Base-by-base conservation (phyloP, 64 coral and sea anemone species). In the Dendronephthya gigantea region DNA sequence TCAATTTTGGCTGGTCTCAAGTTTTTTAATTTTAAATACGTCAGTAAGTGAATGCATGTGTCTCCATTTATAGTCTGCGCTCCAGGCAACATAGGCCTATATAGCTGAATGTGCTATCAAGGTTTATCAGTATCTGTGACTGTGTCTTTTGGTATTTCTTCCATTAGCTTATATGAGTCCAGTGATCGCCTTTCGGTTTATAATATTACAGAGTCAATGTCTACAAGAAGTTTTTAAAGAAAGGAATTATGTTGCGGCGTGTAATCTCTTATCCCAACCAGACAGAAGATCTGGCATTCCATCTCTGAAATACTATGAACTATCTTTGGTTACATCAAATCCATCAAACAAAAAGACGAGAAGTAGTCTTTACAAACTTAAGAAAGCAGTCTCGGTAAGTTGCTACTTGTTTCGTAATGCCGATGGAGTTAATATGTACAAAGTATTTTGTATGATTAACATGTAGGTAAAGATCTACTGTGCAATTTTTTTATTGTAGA, bases 261-360 rank as follows among this genome's bases (percentile, higher is more conserved):
- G 72, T 35, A 79, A 79, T 79, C 72, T 79, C 36, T 11, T 79
- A 35, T 79, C 37, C 72, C 72, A 79, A 79, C 72, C 72, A 39
- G 72, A 79, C 28, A 79, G 36, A 79, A 29, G 72, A 9, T 79
- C 15, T 79, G 72, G 72, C 2, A 79, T 79, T 39, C 72, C 72
- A 13, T 79, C 72, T 79, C 72, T 79, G 37, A 79, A 79, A 35
- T 79, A 79, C 72, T 39, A 29, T 15, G 72, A 79, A 79, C 36
- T 79, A 8, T 79, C 72, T 35, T 15, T 79, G 13, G 36, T 79
- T 19, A 79, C 72, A 33, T 36, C 72, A 79, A 79, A 79, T 39
- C 72, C 72, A 79, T 79, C 72, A 36, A 79, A 79, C 32, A 79
- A 79, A 19, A 79, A 14, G 32, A 12, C 36, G 72, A 79, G 72